These are phyloP conservation scores for Tortrix viridana DNA, from an alignment of 2,888 invertebrate genomes.

Conservation along the genomic window DNA sequence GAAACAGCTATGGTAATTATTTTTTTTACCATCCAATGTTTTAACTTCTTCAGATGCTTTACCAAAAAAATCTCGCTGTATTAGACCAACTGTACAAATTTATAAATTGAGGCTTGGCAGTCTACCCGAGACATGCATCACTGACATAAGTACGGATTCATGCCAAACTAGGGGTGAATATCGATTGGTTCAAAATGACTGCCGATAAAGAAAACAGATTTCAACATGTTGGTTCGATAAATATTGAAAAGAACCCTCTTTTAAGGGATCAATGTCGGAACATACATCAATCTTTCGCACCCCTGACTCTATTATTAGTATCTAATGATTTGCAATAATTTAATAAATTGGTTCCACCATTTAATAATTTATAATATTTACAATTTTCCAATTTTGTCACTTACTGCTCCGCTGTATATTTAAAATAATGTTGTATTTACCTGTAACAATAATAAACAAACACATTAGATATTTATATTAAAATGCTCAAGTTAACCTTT, in stretches of 20 bases:
- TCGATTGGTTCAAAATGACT: slow-evolving; percentile 21
- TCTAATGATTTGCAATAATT: slow-evolving; percentile 57
- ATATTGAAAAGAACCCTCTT: slow-evolving; percentile 40
- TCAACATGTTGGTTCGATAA: slow-evolving; percentile 39
- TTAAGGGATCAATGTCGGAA: slow-evolving; percentile 41
- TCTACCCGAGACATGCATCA: too few species aligned
- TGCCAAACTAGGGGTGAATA: slow-evolving; percentile 8
- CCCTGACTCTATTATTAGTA: slow-evolving; percentile 47
- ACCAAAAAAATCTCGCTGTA: too few species aligned
- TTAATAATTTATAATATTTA: slow-evolving; percentile 31
- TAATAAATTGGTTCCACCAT: slow-evolving; percentile 50
- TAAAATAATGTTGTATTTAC: slow-evolving; percentile 42
- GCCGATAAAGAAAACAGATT: slow-evolving; percentile 11
- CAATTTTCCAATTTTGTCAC: slow-evolving; percentile 19
- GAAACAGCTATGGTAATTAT: too few species aligned
- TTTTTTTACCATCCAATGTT: too few species aligned
- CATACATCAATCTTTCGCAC: slow-evolving; percentile 58
- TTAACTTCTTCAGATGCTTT: too few species aligned
- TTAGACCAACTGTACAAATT: too few species aligned
- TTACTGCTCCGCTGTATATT: slow-evolving; percentile 13
- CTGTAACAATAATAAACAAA: slow-evolving; percentile 47
- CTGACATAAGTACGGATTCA: not conserved
- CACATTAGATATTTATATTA: slow-evolving; percentile 1
- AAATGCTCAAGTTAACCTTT: not conserved
- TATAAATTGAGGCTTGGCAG: too few species aligned